Evolutionary conservation across 2,113 vertebrate species (phyloP).

Genomic region (Danionella cerebrum): DNA sequence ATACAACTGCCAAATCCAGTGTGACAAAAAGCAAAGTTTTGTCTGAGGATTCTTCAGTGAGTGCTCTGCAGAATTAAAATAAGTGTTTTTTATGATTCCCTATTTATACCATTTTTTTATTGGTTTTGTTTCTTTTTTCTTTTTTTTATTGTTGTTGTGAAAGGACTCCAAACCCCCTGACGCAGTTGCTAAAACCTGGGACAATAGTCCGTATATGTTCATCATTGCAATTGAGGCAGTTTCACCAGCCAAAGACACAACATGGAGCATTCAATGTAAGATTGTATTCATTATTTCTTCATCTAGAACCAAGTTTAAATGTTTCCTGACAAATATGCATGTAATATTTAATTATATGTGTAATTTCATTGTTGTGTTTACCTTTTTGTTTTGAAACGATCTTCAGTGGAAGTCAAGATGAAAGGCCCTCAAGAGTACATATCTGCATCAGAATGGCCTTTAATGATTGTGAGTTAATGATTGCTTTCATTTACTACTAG

Average conservation of each 20-base stretch:
- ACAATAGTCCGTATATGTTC: slow-evolving; percentile 55
- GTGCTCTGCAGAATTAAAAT: background rate
- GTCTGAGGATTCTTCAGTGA: background rate
- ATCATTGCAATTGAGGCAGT: slow-evolving; percentile 31
- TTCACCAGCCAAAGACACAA: background rate
- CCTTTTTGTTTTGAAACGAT: background rate
- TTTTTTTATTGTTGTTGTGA: too few relatives aligned
- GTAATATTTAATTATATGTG: background rate
- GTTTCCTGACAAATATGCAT: background rate
- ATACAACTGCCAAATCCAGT: background rate
- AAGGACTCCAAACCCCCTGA: background rate
- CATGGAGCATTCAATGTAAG: slow-evolving; percentile 49
- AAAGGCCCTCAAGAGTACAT: slow-evolving; percentile 57
- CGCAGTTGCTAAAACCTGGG: slow-evolving; percentile 44
- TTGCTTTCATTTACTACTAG: background rate
- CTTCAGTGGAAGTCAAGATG: slow-evolving; percentile 65
- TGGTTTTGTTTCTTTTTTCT: too few relatives aligned
- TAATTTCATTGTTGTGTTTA: background rate
- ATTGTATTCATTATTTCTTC: background rate
- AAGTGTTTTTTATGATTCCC: background rate
- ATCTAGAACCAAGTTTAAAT: background rate
- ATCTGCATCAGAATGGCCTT: slow-evolving; percentile 68
- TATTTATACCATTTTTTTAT: background rate
- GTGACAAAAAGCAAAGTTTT: background rate
- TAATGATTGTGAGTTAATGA: slow-evolving; percentile 68